A percentile compares a stretch with the other conserved stretches of the same genome.
Conservation (phyloP, 2,797 vertebrate species). For the Siniperca obscura region DNA sequence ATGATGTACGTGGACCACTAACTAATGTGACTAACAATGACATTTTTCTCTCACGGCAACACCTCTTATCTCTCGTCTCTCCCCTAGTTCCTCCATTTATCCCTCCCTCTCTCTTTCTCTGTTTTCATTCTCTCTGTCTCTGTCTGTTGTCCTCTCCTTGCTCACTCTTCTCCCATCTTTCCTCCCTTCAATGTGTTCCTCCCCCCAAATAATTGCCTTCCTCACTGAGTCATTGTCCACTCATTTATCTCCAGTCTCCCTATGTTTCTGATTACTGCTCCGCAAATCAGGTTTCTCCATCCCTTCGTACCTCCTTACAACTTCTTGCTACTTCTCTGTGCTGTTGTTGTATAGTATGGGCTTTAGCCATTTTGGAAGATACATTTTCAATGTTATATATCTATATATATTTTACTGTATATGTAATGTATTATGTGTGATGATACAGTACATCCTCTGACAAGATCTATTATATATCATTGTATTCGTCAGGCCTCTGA, state of each 20-base stretch:
- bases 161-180: conserved; percentile 47
- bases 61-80: neutral
- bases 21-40: conserved; percentile 15
- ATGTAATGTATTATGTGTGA: neutral
- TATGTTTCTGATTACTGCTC: conserved; percentile 70
- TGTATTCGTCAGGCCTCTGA: neutral
- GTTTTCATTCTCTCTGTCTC: conserved; percentile 30
- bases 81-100: conserved; percentile 18
- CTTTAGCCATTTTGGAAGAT: conserved; percentile 16
- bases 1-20: neutral
- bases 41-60: conserved; percentile 29
- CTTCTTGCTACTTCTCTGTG: conserved; percentile 28
- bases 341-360: conserved; percentile 24
- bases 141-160: conserved; percentile 36
- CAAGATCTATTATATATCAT: neutral
- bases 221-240: conserved; percentile 69
- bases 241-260: conserved; percentile 73
- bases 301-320: conserved; percentile 34
- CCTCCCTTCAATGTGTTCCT: conserved; percentile 52
- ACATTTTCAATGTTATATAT: neutral
- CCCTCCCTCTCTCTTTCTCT: conserved; percentile 19
- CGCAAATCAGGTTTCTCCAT: conserved; percentile 61
- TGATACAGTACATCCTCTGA: neutral
- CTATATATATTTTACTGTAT: neutral
- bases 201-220: conserved; percentile 71